Base-by-base conservation (phyloP, 2,113 vertebrate genomes). In the Misgurnus anguillicaudatus region DNA sequence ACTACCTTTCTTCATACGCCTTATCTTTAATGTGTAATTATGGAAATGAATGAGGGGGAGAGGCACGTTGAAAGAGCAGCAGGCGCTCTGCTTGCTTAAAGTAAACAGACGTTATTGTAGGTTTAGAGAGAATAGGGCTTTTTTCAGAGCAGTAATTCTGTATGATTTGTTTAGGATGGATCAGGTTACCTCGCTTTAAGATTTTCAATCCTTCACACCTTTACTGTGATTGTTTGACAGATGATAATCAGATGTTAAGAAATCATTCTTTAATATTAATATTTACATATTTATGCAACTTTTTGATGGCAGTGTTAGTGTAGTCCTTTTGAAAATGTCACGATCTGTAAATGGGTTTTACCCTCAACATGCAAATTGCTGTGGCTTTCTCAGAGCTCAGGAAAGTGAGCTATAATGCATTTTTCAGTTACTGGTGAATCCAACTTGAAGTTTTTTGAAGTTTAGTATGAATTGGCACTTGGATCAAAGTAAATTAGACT, bases 1-100 rank as follows among this genome's bases (percentile, higher is more conserved):
- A 41, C 24, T 57, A 11, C 47, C 9, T 38, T 64, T 65, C 55
- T 24, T 61, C 31, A 24, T 39, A n/a, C 58, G 62, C 45, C 75
- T 42, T 11, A 78, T 77, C 74, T 81, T 21, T 51, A 65, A 42
- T 68, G 38, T 85, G 64, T 85, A 85, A 85, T 85, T 81, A 83
- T 14, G 47, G 57, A 24, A 66, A 79, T 17, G 17, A 78, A 42
- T 47, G 69, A 78, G 47, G 19, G 53, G 58, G 72, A 16, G n/a
- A 65, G 21, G 21, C 14, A 10, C 48, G 61, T 63, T 65, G 72
- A 79, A 76, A 66, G 61, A 41, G 58, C 60, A 66, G 66, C 63
- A 51, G 19, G 14, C 6, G 24, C n/a, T 21, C 19, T 80, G 68
- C 80, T 19, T 42, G 62, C 75, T 38, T 77, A 24, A 57, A 36